Conservation (phyloP, 2,797 vertebrate species). For the Alauda arvensis region DNA sequence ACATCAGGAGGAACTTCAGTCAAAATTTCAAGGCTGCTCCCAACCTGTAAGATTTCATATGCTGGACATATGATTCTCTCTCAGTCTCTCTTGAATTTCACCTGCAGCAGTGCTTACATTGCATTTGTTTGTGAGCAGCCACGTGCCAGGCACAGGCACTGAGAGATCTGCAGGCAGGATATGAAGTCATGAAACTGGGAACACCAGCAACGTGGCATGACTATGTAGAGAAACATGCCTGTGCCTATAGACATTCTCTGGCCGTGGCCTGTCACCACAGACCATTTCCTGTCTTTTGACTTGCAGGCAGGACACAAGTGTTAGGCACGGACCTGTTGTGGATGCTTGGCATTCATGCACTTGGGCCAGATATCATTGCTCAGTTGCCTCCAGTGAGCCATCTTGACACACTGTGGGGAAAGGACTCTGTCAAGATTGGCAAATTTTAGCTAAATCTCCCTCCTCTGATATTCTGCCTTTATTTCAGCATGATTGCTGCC, state of each 20-base stretch:
- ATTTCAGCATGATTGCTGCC: background rate
- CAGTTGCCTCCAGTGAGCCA: background rate
- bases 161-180: background rate
- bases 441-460: background rate
- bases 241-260: background rate
- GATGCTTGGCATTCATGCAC: background rate
- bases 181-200: background rate
- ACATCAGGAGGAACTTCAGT: background rate
- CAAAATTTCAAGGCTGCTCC: background rate
- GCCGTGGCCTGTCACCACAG: background rate
- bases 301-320: accelerated
- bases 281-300: background rate
- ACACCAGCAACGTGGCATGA: background rate
- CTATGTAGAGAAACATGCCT: background rate
- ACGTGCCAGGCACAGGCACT: background rate
- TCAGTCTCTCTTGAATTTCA: background rate
- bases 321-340: background rate
- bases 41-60: background rate
- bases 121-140: background rate
- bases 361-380: background rate
- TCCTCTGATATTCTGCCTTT: background rate
- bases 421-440: background rate
- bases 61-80: background rate
- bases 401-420: background rate
- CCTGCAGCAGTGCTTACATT: background rate